Conservation (phyloP, 2,797 vertebrate genomes). For the Spinus olivaceus region DNA sequence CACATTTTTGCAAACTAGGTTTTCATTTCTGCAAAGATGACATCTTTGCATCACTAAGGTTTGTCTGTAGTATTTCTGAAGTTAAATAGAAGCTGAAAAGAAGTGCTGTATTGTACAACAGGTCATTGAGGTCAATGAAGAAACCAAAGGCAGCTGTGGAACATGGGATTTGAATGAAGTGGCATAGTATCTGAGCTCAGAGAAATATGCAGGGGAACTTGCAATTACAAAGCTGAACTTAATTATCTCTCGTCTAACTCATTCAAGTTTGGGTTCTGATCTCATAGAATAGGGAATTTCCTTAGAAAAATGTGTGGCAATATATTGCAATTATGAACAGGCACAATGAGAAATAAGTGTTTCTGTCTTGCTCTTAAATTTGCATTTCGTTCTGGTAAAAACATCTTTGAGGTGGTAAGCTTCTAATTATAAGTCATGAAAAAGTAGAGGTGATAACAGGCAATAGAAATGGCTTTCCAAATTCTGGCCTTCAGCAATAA, state of each 20-base stretch:
- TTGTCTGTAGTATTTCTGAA: not conserved
- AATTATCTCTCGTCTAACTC: slow-evolving; percentile 8
- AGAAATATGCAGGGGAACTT: slow-evolving; percentile 1
- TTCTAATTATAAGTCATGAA: not conserved
- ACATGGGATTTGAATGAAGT: slow-evolving; percentile 4
- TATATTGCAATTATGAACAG: not conserved
- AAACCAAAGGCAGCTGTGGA: not conserved
- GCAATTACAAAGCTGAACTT: slow-evolving; percentile 7
- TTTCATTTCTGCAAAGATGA: not conserved
- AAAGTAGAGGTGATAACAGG: not conserved
- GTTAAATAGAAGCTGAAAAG: not conserved
- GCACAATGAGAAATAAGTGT: not conserved
- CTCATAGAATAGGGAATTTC: not conserved
- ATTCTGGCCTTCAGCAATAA: not conserved
- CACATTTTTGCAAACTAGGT: not conserved
- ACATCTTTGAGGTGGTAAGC: not conserved
- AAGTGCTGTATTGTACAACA: not conserved
- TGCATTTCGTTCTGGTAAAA: not conserved
- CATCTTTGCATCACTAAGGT: not conserved
- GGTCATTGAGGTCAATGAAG: not conserved
- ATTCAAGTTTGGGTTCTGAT: not conserved
- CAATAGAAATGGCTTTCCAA: not conserved
- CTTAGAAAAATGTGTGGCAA: not conserved
- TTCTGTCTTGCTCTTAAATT: not conserved
- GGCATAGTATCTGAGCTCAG: not conserved